A percentile compares a stretch with the other conserved stretches of the same genome.
Evolutionary conservation across 2,113 vertebrate species (phyloP).

Genomic region (Vireo altiloquus): DNA sequence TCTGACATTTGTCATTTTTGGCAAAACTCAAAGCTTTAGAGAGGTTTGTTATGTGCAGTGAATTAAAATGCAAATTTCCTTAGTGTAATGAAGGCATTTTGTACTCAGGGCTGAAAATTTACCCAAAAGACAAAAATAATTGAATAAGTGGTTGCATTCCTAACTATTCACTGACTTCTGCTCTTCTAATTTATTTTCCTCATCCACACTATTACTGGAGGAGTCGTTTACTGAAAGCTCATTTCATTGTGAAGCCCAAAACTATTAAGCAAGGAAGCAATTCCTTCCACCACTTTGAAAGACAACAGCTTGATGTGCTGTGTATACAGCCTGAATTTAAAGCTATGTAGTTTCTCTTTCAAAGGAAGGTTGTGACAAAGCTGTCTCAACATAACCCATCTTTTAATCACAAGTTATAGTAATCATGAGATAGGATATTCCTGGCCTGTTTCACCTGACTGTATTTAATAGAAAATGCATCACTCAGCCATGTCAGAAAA

Average conservation of each 20-base stretch:
- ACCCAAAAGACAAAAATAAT: neutral
- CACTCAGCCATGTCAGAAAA: neutral
- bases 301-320: neutral
- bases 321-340: neutral
- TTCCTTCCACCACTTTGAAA: neutral
- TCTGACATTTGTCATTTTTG: slow-evolving; percentile 19
- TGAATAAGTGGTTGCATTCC: neutral
- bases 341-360: slow-evolving; percentile 15
- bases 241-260: slow-evolving; percentile 21
- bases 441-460: neutral
- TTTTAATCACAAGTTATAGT: neutral
- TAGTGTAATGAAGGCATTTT: neutral
- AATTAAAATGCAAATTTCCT: slow-evolving; percentile 39
- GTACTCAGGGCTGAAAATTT: neutral
- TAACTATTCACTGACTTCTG: neutral
- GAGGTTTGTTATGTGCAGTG: neutral
- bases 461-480: neutral
- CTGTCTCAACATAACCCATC: neutral
- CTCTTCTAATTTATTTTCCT: neutral
- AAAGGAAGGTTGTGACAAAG: neutral
- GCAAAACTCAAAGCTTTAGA: neutral
- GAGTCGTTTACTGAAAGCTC: slow-evolving; percentile 11
- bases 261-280: neutral
- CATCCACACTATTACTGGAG: neutral
- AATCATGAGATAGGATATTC: neutral